A percentile compares a stretch with the other conserved stretches of the same genome.
phyloP scores from a whole-genome alignment of 1,140 invertebrate species.

The Zaprionus lachaisei region DNA sequence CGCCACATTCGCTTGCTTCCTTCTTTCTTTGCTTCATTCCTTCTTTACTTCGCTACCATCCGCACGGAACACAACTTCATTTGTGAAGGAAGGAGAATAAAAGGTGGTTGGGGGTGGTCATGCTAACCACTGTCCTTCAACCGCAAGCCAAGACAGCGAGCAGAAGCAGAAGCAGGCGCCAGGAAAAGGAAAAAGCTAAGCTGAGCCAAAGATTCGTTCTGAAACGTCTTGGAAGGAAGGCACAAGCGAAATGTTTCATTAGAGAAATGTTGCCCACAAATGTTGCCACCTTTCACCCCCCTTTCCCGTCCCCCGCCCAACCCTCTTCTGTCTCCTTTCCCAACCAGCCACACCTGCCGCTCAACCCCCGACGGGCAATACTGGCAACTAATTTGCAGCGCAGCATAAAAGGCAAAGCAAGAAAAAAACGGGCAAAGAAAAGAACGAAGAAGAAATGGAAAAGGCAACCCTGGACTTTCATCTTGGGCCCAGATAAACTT shows the following conservation, averaged over 20 bases:
- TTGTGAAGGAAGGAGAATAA: slow-evolving; percentile 30
- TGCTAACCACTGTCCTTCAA: slow-evolving; percentile 62
- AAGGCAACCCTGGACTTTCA: slow-evolving; percentile 44
- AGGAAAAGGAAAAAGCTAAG: slow-evolving; percentile 45
- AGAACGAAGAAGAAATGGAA: slow-evolving; percentile 29
- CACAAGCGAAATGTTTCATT: slow-evolving; percentile 76
- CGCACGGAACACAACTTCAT: slow-evolving; percentile 56
- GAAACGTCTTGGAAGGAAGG: slow-evolving; percentile 63
- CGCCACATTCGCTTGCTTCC: slow-evolving; percentile 4
- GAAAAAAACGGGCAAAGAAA: slow-evolving; percentile 29
- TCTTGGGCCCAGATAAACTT: slow-evolving; percentile 61
- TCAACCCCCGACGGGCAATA: background rate
- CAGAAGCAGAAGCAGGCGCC: background rate
- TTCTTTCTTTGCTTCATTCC: background rate
- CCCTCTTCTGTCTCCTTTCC: background rate
- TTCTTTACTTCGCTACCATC: slow-evolving; percentile 13
- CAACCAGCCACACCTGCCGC: slow-evolving; percentile 7
- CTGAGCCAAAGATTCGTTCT: slow-evolving; percentile 32
- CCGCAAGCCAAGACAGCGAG: slow-evolving; percentile 44
- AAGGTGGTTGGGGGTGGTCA: background rate
- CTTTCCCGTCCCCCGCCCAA: background rate
- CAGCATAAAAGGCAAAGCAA: slow-evolving; percentile 66
- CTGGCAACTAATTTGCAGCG: slow-evolving; percentile 70
- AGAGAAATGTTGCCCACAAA: slow-evolving; percentile 73
- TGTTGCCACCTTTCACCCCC: slow-evolving; percentile 33